Evolutionary conservation across 2,888 invertebrate genomes (phyloP), one percentile per base, ranked within the genome.

Genomic region (Mythimna vitellina): DNA sequence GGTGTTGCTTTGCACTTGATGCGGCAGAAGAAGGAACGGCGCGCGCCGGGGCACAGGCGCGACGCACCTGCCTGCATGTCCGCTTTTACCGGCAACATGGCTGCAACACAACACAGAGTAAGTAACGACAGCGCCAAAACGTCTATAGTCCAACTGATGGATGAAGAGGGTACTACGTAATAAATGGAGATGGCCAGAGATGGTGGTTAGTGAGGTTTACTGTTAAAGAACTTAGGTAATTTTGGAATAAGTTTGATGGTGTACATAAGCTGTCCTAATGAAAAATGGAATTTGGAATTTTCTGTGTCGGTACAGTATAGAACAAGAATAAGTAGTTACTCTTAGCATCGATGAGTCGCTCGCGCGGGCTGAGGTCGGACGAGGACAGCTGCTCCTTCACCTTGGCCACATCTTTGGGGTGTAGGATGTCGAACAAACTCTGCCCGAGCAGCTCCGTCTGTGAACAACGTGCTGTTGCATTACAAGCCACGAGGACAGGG

Each of bases 341-440:
- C 97, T 99, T 99, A 65, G 98, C 98, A 94, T 99, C 99, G 86
- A 99, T 99, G 80, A 99, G 96, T 83, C 98, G 96, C 94, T 99
- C 99, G 56, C 99, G 96, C 0, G 99, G 99, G 85, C 98, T 98
- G 81, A 98, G 97, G 94, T 99, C 99, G 0, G 98, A 98, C 0
- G 99, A 98, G 0, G 99, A 98, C 8, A 99, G 96, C 93, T 99
- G 99, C 90, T 99, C 99, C 92, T 99, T 99, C 8, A 99, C 99
- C 94, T 99, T 99, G 72, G 98, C 98, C 53, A 99, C 98, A 93
- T 99, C 99, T 92, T 99, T 99, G 0, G 99, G 99, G 92, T 99
- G 99, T 60, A 99, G 95, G 81, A 99, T 98, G 93, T 99, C 99
- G 92, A 99, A 99, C 96, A 99, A 97, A 91, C 98, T 99, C 94